These are phyloP conservation scores for Erpobdella octoculata DNA, from an alignment of 2,888 invertebrate species.

Conservation along the genomic window DNA sequence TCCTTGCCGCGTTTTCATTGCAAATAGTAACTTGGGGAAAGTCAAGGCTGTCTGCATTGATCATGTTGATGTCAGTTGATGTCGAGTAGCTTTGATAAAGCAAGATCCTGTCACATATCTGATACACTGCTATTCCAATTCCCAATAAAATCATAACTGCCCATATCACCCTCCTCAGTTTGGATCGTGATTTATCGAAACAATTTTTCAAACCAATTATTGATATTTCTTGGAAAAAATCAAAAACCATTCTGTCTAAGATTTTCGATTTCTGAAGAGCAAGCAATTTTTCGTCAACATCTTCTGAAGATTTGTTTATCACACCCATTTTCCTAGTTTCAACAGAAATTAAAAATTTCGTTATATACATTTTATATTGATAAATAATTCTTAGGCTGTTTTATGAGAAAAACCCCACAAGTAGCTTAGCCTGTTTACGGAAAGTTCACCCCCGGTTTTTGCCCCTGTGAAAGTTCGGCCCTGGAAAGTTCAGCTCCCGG, in stretches of 20 bases:
- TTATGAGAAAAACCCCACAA: too few relatives aligned
- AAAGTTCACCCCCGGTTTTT: too few relatives aligned
- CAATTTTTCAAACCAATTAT: conserved; percentile 20
- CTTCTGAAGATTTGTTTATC: too few relatives aligned
- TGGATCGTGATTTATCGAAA: conserved; percentile 19
- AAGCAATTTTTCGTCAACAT: conserved; percentile 1
- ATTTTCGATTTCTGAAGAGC: conserved; percentile 12
- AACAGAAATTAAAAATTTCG: too few relatives aligned
- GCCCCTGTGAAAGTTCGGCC: too few relatives aligned
- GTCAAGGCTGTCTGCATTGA: conserved; percentile 17
- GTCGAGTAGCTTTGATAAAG: conserved; percentile 20
- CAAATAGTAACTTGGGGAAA: conserved; percentile 25
- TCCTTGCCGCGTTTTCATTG: conserved; percentile 27
- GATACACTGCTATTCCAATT: conserved; percentile 16
- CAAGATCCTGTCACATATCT: conserved; percentile 15
- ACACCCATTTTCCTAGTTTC: too few relatives aligned
- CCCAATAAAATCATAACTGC: conserved; percentile 11
- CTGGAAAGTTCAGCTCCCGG: too few relatives aligned
- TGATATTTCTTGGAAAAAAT: conserved; percentile 21
- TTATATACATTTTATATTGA: too few relatives aligned
- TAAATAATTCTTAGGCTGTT: too few relatives aligned
- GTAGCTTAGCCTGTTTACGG: too few relatives aligned
- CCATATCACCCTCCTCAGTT: conserved; percentile 6
- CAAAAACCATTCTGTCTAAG: conserved; percentile 16
- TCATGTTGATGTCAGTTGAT: conserved; percentile 24